Percentiles rank a stretch among this genome's conserved stretches.
phyloP scores from a whole-genome alignment of 2,113 vertebrate species.

The Pristiophorus japonicus region DNA sequence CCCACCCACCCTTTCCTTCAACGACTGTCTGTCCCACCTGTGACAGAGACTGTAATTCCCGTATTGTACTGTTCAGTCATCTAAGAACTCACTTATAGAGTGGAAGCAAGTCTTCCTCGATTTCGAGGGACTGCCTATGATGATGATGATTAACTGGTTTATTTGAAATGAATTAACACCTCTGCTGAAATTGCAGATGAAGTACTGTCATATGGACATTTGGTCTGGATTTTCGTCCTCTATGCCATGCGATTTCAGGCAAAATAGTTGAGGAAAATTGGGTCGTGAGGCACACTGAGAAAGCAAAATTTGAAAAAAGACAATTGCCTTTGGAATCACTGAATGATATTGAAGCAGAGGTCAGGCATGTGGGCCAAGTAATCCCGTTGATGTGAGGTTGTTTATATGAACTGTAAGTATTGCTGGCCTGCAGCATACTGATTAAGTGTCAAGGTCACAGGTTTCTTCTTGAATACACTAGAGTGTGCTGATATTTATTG shows the following conservation, averaged over 20 bases:
- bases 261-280: not conserved
- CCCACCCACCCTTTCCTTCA: too few relatives aligned
- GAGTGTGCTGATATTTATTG: not conserved
- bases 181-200: not conserved
- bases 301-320: not conserved
- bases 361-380: too few relatives aligned
- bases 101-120: too few relatives aligned
- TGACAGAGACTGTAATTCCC: too few relatives aligned
- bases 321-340: not conserved
- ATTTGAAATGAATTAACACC: not conserved
- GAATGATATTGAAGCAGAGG: not conserved
- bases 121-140: too few relatives aligned
- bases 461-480: not conserved
- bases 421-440: too few relatives aligned
- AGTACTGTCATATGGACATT: not conserved
- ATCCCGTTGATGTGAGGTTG: not conserved
- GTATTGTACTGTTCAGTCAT: too few relatives aligned
- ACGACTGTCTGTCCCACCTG: too few relatives aligned
- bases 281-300: not conserved
- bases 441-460: not conserved
- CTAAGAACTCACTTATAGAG: too few relatives aligned
- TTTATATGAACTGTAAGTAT: slow-evolving; percentile 4
- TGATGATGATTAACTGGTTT: too few relatives aligned
- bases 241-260: not conserved
- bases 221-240: not conserved